Base-by-base conservation (phyloP, 2,113 vertebrate genomes). In the Laterallus jamaicensis region DNA sequence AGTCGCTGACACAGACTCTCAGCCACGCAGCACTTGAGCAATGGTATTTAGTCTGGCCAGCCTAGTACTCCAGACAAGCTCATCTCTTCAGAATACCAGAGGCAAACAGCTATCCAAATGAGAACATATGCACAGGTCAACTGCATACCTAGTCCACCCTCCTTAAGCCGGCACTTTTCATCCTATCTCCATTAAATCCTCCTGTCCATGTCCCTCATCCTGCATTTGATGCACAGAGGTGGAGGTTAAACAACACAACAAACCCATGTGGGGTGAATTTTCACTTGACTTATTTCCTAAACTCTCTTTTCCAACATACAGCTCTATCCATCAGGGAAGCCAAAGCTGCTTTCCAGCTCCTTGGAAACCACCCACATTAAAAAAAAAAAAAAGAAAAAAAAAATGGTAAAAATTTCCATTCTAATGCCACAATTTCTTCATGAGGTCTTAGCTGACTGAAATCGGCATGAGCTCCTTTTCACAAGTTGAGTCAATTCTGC, bases 181-280 rank as follows among this genome's bases (percentile, higher is more conserved):
- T 62, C 31, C 31, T 58, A 70, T 39, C 6, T 35, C 29, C 21
- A 25, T 44, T 32, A 76, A 71, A 76, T 64, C 28, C 25, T 68
- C 39, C 58, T 31, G 8, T 66, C 12, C 39, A 12, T 2, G 0
- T 11, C 15, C 8, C 58, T 79, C 25, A 28, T 68, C 42, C 67
- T 31, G 11, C 1, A 0, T 15, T 70, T 58, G 37, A 52, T 18
- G 9, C 12, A 68, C 42, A 18, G 49, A 67, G 8, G 7, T 3
- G 21, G 49, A 68, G 28, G 25, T 60, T 60, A 76, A 91, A 24
- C 25, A 40, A 70, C 32, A 5, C 25, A 29, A 47, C 10, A 39
- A 28, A 90, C 25, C 9, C 9, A 12, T 0, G 0, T 31, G 10
- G 17, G 25, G 6, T 76, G 21, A 47, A 86, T 77, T 62, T 89